Percentiles rank a stretch among this genome's conserved stretches.
These are phyloP conservation scores for Rhinoptilus africanus DNA, from an alignment of 2,113 vertebrate species.

Conservation along the genomic window DNA sequence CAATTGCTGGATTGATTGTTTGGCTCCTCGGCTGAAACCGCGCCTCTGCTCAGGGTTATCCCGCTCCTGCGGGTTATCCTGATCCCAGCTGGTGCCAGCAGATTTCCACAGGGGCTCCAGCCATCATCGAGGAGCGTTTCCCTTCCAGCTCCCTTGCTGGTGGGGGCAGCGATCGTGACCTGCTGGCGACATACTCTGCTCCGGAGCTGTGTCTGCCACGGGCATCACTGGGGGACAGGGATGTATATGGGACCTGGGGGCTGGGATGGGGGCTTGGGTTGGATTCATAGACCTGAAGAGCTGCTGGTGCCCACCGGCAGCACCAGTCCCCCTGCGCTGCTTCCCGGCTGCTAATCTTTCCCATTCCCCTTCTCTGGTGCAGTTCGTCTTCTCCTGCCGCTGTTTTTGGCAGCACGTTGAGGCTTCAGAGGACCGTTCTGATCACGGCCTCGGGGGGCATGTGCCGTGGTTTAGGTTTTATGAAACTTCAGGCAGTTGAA, in stretches of 20 bases:
- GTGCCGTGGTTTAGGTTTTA: background rate
- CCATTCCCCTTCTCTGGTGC: background rate
- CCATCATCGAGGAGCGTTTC: accelerated
- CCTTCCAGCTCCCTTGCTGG: background rate
- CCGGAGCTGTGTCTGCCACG: background rate
- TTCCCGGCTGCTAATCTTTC: background rate
- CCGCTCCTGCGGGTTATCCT: background rate
- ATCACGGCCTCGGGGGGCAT: background rate
- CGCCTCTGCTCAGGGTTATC: background rate
- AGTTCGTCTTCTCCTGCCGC: accelerated
- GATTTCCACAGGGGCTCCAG: background rate
- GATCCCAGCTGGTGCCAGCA: background rate
- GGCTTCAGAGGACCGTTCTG: background rate
- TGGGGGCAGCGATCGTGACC: background rate
- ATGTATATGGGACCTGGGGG: background rate
- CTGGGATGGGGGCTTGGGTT: background rate
- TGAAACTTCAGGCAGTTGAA: background rate
- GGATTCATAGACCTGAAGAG: background rate
- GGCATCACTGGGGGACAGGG: accelerated
- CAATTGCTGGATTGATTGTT: accelerated
- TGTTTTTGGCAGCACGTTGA: background rate
- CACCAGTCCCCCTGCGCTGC: accelerated
- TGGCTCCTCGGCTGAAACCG: background rate
- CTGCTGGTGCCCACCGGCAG: background rate
- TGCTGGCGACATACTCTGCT: accelerated